Conservation (phyloP, 2,113 vertebrate genomes). For the Ophiodon elongatus region DNA sequence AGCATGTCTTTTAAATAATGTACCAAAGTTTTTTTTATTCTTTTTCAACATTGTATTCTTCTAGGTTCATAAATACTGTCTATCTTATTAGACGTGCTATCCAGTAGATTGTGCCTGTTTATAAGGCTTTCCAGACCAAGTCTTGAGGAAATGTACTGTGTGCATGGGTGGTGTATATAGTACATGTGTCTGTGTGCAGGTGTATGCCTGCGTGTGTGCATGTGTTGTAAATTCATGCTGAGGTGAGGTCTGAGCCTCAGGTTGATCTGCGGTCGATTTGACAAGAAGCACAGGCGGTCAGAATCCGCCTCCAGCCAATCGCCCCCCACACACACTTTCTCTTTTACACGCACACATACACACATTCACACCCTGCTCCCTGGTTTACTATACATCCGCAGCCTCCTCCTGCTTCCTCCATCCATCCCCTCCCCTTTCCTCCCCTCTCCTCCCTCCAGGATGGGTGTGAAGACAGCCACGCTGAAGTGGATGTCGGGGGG, state of each 20-base stretch:
- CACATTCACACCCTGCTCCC: slow-evolving; percentile 33
- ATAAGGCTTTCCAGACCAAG: not conserved
- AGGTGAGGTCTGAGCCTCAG: slow-evolving; percentile 70
- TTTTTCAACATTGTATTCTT: too few species aligned
- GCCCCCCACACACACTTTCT: slow-evolving; percentile 28
- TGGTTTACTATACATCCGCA: slow-evolving; percentile 41
- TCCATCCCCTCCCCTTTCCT: not conserved
- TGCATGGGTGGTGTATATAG: not conserved
- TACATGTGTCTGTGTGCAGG: not conserved
- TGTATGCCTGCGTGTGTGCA: not conserved
- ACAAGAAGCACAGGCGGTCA: slow-evolving; percentile 73
- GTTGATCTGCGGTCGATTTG: slow-evolving; percentile 75
- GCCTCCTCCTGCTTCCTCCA: slow-evolving; percentile 12
- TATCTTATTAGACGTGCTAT: too few species aligned
- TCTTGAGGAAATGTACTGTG: slow-evolving; percentile 12
- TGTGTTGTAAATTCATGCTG: slow-evolving; percentile 58
- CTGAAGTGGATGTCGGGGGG: slow-evolving; percentile 79
- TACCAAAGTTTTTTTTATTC: too few species aligned
- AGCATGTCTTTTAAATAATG: too few species aligned
- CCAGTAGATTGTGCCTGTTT: slow-evolving; percentile 3
- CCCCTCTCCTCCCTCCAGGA: slow-evolving; percentile 65
- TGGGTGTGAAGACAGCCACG: slow-evolving; percentile 65
- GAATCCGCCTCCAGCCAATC: slow-evolving; percentile 60
- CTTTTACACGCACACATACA: slow-evolving; percentile 19
- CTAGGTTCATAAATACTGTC: too few species aligned